Evolutionary conservation across 2,888 invertebrate genomes (phyloP), one percentile per base, ranked within the genome.

Genomic region (Drosophila macrothrix): DNA sequence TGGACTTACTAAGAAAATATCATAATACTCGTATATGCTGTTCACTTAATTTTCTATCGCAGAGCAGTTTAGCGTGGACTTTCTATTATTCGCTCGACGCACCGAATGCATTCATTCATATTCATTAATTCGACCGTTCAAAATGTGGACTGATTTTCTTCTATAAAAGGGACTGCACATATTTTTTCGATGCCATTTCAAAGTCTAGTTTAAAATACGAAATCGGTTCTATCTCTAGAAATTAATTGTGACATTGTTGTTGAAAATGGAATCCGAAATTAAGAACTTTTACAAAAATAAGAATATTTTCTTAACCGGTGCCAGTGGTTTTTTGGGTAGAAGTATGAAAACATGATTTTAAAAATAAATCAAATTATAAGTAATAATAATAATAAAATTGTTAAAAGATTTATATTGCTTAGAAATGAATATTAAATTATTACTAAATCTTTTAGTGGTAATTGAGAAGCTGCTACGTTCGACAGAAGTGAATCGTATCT

Each of bases 301-400:
- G 84, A 95, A 94, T 89, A 80, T 95, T 0, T 93, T 95, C 10
- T 94, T 95, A 35, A 95, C 95, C 53, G 95, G 95, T 64, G 95
- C 94, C n/a, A 95, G 95, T 76, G 95, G 95, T 78, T 92, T 92
- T 76, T 78, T 92, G 68, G 93, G 93, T 65, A 93, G 90, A 92
- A 91, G 93, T 93, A 89, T n/a, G 14, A 35, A 49, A 33, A 25
- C 10, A 9, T 33, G 9, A 35, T 25, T 25, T 9, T 3, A n/a
- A 19, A 39, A 39, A n/a, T 39, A 9, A n/a, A 22, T 19, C 10
- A 52, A 5, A 2, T 29, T 14, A 46, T 10, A 25, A 19, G 5
- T 22, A 54, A 22, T 14, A n/a, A 31, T 31, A 31, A 31, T 31
- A 31, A 31, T 10, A 31, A 4, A 35, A 35, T 35, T 35, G 0